Base-by-base conservation (phyloP, 1,140 invertebrate genomes). In the Caerostris extrusa region DNA sequence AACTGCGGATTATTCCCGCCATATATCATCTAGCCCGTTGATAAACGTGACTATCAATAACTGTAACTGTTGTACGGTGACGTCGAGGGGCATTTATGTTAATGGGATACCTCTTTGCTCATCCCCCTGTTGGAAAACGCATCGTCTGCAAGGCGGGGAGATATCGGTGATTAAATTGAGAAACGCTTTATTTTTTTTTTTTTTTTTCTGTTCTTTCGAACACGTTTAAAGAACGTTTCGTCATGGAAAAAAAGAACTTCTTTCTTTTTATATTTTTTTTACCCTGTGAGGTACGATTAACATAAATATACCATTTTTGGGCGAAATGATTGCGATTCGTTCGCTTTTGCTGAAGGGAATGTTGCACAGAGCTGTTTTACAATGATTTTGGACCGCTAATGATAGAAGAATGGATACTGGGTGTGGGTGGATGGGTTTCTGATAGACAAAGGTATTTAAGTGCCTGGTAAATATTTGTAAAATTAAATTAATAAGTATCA, bases 31-130 rank as follows among this genome's bases (percentile, higher is more conserved):
- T 56, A 83, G 53, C 8, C 17, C 82, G 82, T 83, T 83, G 53
- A 56, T 83, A 57, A 12, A 58, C 82, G 82, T 58, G 82, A 83
- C 82, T 83, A 83, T 83, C 82, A 83, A 83, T 83, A 83, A 83
- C 82, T 83, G 55, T 83, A 83, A 83, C 82, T n/a, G 82, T 83
- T 83, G 82, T 83, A 57, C 82, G 56, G 82, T 83, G 53, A 83
- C 82, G 82, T 58, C 7, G 55, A 7, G 14, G 55, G 17, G 82
- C 56, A 83, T 83, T 83, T 57, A 83, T 83, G 82, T n/a, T 83
- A 83, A 83, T 83, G 82, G 17, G 17, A 50, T 34, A 77, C 50
- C 71, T 7, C 71, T 14, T 77, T 77, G 71, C 71, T 12, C 71
- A 77, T 50, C 7, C 71, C 71, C 61, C 61, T 10, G 61, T 10